A percentile compares a stretch with the other conserved stretches of the same genome.
These are phyloP conservation scores for Oscheius sp. DNA, from an alignment of 1,140 invertebrate species.

Conservation along the genomic window DNA sequence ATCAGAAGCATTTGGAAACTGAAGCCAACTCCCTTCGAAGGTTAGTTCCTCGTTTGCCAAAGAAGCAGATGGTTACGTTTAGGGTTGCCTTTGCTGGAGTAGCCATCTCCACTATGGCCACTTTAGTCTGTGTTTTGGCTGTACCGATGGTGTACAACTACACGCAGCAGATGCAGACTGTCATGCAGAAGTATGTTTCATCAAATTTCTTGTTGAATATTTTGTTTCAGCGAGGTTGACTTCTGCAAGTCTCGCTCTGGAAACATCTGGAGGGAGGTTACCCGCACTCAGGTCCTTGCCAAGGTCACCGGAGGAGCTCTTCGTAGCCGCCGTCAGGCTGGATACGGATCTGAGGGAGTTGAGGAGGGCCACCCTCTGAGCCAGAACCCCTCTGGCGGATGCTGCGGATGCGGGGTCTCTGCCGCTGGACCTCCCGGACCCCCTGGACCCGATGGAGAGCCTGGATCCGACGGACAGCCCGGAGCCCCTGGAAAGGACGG, in stretches of 20 bases:
- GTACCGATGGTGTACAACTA: constrained; percentile 44
- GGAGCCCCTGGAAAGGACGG: constrained; percentile 32
- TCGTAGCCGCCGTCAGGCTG: constrained; percentile 33
- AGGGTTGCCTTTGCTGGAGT: constrained; percentile 36
- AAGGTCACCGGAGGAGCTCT: constrained; percentile 37
- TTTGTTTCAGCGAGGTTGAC: constrained; percentile 45
- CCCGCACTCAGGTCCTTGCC: constrained; percentile 43
- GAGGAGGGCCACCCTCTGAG: constrained; percentile 37
- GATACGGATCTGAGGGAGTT: constrained; percentile 29
- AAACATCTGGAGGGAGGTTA: constrained; percentile 48
- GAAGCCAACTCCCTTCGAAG: constrained; percentile 35
- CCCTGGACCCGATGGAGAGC: constrained; percentile 45
- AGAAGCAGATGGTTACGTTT: too few species aligned
- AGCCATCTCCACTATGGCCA: constrained; percentile 39
- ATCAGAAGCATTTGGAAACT: constrained; percentile 22
- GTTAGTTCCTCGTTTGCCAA: too few species aligned
- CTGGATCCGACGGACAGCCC: constrained; percentile 30
- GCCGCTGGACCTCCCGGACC: constrained; percentile 31
- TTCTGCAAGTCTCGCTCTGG: constrained; percentile 45
- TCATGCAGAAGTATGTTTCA: too few species aligned
- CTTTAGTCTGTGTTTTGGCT: constrained; percentile 37
- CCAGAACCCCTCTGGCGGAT: constrained; percentile 25
- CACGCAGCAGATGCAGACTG: constrained; percentile 43
- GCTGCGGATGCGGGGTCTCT: constrained; percentile 38
- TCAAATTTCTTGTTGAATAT: too few species aligned